Conservation (phyloP, 2,113 vertebrate species). For the Mustela lutreola region DNA sequence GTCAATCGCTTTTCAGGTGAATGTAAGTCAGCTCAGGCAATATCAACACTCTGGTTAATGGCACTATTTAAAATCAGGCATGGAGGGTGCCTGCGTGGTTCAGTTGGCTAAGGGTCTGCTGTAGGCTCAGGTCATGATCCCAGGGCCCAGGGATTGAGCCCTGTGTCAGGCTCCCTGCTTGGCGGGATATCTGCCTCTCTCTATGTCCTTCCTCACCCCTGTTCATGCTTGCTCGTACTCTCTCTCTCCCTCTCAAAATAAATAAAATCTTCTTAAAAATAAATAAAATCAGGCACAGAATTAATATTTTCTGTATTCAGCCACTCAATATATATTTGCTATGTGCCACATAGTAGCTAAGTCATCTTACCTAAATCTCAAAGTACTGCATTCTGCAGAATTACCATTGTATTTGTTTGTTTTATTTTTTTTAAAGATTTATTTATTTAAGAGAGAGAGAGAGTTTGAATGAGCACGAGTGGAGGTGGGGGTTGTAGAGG, state of each 20-base stretch:
- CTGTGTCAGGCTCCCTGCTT: too few species aligned
- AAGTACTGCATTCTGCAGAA: not conserved
- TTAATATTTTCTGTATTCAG: not conserved
- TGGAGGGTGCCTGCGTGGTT: not conserved
- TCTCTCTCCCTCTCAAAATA: too few species aligned
- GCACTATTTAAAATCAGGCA: not conserved
- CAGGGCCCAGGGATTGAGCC: too few species aligned
- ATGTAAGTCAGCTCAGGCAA: not conserved
- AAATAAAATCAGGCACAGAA: not conserved
- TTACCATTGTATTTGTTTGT: not conserved
- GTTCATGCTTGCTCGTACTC: too few species aligned
- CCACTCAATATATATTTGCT: not conserved
- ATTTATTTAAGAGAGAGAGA: not conserved
- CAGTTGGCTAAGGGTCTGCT: too few species aligned
- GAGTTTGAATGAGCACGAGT: fast-evolving
- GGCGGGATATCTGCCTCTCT: too few species aligned
- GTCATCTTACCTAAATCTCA: not conserved
- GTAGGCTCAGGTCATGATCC: too few species aligned
- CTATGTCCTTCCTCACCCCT: too few species aligned
- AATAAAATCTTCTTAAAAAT: too few species aligned
- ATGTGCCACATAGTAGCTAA: not conserved
- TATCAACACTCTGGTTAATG: not conserved
- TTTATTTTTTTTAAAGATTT: not conserved
- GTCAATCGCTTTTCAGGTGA: not conserved
- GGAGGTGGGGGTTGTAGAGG: too few species aligned